A percentile compares a stretch with the other conserved stretches of the same genome.
phyloP scores from a whole-genome alignment of 2,888 invertebrate genomes.

The Poecilobothrus nobilitatus region DNA sequence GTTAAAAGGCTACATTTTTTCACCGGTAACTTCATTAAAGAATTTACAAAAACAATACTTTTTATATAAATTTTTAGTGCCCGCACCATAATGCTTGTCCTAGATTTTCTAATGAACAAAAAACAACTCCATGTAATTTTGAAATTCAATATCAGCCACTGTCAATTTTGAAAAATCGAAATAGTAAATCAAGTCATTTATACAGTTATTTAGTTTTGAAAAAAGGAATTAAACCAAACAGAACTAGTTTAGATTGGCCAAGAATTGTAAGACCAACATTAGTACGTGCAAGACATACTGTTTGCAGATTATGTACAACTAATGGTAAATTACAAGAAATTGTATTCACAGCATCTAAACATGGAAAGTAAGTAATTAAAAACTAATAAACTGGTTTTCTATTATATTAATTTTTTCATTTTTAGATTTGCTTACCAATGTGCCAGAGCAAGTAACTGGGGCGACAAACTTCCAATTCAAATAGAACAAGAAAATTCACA shows the following conservation, averaged over 20 bases:
- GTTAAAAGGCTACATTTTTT: conserved; percentile 55
- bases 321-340: conserved; percentile 66
- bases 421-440: conserved; percentile 59
- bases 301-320: conserved; percentile 70
- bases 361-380: conserved; percentile 55
- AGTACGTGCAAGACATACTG: conserved; percentile 59
- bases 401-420: conserved; percentile 15
- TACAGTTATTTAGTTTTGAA: conserved; percentile 76
- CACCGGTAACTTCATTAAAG: conserved; percentile 59
- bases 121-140: conserved; percentile 72
- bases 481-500: conserved; percentile 29
- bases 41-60: conserved; percentile 12
- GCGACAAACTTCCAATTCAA: conserved; percentile 66
- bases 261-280: conserved; percentile 66
- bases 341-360: conserved; percentile 65
- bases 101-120: conserved; percentile 44
- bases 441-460: conserved; percentile 66
- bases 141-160: conserved; percentile 53
- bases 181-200: conserved; percentile 46
- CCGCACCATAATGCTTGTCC: conserved; percentile 78
- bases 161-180: conserved; percentile 44
- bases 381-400: background rate
- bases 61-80: conserved; percentile 50
- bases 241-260: conserved; percentile 58
- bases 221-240: conserved; percentile 54